Percentiles rank a stretch among this genome's conserved stretches.
These are phyloP conservation scores for Sebastes schlegelii DNA, from an alignment of 2,113 vertebrate species.

Conservation along the genomic window DNA sequence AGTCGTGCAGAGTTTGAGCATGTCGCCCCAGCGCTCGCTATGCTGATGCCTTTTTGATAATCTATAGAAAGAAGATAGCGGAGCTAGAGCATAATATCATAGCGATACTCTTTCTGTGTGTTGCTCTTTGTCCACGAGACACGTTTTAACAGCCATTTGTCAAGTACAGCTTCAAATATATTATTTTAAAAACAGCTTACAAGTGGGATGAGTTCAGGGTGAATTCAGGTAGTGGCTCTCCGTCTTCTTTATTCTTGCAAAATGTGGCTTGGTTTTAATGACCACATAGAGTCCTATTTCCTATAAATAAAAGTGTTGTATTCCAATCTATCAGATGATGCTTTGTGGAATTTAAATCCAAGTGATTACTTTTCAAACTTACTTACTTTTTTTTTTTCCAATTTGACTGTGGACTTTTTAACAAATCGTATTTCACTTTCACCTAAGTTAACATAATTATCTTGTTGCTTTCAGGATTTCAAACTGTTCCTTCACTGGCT, in stretches of 20 bases:
- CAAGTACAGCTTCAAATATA: slow-evolving; percentile 4
- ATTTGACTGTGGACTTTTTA: neutral
- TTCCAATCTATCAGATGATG: neutral
- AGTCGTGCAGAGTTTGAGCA: slow-evolving; percentile 34
- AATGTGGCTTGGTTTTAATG: slow-evolving; percentile 4
- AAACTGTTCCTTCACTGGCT: neutral
- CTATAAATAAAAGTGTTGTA: neutral
- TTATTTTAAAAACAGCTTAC: neutral
- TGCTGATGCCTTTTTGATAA: slow-evolving; percentile 56
- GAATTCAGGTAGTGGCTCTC: neutral
- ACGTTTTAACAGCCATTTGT: neutral
- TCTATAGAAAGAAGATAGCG: slow-evolving; percentile 19
- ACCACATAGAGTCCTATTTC: neutral
- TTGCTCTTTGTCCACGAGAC: neutral
- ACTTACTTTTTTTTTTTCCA: neutral
- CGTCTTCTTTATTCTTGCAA: neutral
- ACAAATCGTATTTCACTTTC: neutral
- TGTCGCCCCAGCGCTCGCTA: slow-evolving; percentile 4
- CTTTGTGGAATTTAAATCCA: too few relatives aligned
- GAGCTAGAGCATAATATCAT: neutral
- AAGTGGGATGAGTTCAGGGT: slow-evolving; percentile 4
- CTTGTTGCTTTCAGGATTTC: neutral
- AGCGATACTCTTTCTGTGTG: neutral
- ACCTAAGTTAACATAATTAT: neutral
- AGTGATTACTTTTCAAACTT: neutral